Evolutionary conservation across 2,888 invertebrate genomes (phyloP).

Genomic region (Drosophila rellima): DNA sequence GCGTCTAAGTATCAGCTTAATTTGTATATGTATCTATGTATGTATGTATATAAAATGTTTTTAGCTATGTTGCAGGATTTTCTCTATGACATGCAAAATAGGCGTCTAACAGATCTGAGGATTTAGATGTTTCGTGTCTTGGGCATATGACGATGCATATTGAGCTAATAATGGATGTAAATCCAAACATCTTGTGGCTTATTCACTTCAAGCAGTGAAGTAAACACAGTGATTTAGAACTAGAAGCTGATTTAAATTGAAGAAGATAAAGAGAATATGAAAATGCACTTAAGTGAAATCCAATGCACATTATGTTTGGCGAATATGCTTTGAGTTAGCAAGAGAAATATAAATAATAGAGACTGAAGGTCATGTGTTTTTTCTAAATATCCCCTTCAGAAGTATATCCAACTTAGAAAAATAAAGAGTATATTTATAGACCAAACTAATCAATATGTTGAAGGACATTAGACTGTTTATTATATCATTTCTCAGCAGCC

Average conservation of each 20-base stretch:
- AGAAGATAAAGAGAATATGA: background rate
- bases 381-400: too few relatives aligned
- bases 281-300: too few relatives aligned
- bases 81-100: constrained; percentile 57
- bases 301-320: too few relatives aligned
- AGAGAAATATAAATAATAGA: too few relatives aligned
- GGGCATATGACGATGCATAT: constrained; percentile 9
- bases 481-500: constrained; percentile 16
- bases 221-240: background rate
- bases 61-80: constrained; percentile 21
- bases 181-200: constrained; percentile 8
- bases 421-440: constrained; percentile 1
- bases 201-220: background rate
- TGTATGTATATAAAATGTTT: constrained; percentile 23
- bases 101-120: constrained; percentile 39
- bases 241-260: background rate
- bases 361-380: too few relatives aligned
- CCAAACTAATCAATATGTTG: constrained; percentile 3
- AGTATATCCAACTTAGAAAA: background rate
- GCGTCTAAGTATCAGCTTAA: constrained; percentile 43
- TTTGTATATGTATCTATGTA: constrained; percentile 39
- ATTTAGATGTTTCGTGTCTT: constrained; percentile 18
- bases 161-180: constrained; percentile 33
- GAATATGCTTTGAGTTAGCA: too few relatives aligned
- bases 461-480: constrained; percentile 10